These are phyloP conservation scores for Phrynosoma platyrhinos DNA, from an alignment of 2,113 vertebrate species.

Conservation along the genomic window DNA sequence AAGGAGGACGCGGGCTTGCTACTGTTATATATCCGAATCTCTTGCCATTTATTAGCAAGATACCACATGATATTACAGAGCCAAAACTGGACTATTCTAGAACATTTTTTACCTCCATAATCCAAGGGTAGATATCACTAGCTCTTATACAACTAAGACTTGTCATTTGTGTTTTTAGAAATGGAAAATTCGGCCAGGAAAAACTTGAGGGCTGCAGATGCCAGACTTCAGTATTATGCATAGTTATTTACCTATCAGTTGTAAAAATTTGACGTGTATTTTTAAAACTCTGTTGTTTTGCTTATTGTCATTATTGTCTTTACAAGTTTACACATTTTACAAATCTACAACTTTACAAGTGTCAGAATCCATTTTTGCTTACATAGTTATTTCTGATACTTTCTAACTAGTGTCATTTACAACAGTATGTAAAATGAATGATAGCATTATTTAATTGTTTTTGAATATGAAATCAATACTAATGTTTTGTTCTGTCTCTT, in stretches of 20 bases:
- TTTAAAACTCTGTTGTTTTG: not conserved
- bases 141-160: slow-evolving; percentile 20
- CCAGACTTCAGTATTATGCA: not conserved
- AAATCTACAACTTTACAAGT: not conserved
- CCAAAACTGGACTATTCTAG: slow-evolving; percentile 87
- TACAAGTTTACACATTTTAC: not conserved
- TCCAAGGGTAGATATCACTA: slow-evolving; percentile 84
- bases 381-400: not conserved
- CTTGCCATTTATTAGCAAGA: slow-evolving; percentile 91
- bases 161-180: not conserved
- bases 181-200: not conserved
- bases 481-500: not conserved
- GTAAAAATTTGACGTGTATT: not conserved
- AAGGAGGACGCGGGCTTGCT: slow-evolving; percentile 91
- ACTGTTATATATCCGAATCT: slow-evolving; percentile 90
- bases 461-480: not conserved
- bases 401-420: not conserved
- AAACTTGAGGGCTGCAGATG: not conserved
- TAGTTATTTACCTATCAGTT: not conserved
- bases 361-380: not conserved
- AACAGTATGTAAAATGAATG: not conserved
- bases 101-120: slow-evolving; percentile 85
- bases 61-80: slow-evolving; percentile 83
- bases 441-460: not conserved
- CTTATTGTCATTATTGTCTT: not conserved